Conservation (phyloP, 2,797 vertebrate genomes). For the Anguilla megastoma region DNA sequence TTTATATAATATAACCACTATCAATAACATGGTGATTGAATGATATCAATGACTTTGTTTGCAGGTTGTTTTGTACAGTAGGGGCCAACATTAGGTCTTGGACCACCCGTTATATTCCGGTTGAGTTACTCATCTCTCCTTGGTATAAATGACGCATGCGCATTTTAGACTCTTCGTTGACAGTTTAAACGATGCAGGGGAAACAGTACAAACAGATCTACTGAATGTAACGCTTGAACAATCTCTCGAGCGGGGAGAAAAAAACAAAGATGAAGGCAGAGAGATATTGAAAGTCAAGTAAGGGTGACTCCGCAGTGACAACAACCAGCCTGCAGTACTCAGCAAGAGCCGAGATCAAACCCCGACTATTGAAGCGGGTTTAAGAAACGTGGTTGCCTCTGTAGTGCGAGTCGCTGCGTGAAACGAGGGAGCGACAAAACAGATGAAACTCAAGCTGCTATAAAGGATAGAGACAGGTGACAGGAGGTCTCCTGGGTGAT, state of each 20-base stretch:
- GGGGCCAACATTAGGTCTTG: neutral
- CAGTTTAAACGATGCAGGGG: constrained; percentile 10
- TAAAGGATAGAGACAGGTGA: constrained; percentile 17
- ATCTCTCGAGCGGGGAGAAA: constrained; percentile 10
- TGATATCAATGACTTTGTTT: neutral
- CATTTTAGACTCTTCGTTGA: constrained; percentile 5
- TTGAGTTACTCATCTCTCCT: neutral
- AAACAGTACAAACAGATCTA: neutral
- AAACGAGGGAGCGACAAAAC: constrained; percentile 6
- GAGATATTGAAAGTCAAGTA: constrained; percentile 8
- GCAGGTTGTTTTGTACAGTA: neutral
- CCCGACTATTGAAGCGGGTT: constrained; percentile 14
- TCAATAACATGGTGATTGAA: neutral
- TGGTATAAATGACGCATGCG: neutral
- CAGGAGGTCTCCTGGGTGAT: constrained; percentile 32
- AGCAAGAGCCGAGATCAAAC: constrained; percentile 28
- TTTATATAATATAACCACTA: neutral
- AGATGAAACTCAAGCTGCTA: neutral
- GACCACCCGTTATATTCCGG: neutral
- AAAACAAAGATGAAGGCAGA: constrained; percentile 3
- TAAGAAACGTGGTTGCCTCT: constrained; percentile 2
- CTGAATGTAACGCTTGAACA: neutral
- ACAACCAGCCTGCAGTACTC: neutral
- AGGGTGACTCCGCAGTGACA: neutral
- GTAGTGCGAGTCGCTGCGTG: neutral